Evolutionary conservation across 2,888 invertebrate species (phyloP).

Genomic region (Dolichomitus sp.): DNA sequence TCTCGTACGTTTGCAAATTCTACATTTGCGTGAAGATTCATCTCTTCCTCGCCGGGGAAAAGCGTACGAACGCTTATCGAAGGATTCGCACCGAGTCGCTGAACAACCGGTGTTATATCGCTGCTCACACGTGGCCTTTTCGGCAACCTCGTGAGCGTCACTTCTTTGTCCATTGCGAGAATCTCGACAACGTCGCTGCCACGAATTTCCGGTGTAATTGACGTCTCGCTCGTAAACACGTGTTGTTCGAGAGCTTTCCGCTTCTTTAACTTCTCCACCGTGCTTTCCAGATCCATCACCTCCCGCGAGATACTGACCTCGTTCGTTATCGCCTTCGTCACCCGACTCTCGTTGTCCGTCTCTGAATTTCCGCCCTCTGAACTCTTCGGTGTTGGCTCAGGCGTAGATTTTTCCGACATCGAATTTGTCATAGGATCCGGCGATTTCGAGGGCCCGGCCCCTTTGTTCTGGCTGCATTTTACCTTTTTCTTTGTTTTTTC

Average conservation of each 20-base stretch:
- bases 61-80: constrained; percentile 94
- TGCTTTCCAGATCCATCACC: constrained; percentile 79
- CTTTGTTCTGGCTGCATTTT: constrained; percentile 64
- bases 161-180: constrained; percentile 88
- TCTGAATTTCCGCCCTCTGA: constrained; percentile 73
- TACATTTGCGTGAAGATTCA: constrained; percentile 92
- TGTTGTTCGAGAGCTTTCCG: constrained; percentile 81
- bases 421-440: constrained; percentile 75
- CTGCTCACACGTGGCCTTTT: constrained; percentile 85
- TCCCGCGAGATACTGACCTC: constrained; percentile 71
- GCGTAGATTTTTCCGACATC: constrained; percentile 77
- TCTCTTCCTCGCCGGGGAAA: constrained; percentile 94
- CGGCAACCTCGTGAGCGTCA: constrained; percentile 88
- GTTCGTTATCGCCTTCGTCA: constrained; percentile 46
- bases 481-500: constrained; percentile 66
- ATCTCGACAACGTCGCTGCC: constrained; percentile 81
- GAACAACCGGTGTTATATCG: constrained; percentile 89
- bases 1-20: constrained; percentile 92
- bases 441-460: constrained; percentile 65
- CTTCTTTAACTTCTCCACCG: constrained; percentile 84
- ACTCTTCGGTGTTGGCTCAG: constrained; percentile 71
- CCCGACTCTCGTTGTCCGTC: constrained; percentile 71
- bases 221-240: constrained; percentile 71
- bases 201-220: constrained; percentile 70
- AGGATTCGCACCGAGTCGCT: constrained; percentile 91